A percentile compares a stretch with the other conserved stretches of the same genome.
Conservation (phyloP, 2,113 vertebrate genomes). For the Tragelaphus scriptus region DNA sequence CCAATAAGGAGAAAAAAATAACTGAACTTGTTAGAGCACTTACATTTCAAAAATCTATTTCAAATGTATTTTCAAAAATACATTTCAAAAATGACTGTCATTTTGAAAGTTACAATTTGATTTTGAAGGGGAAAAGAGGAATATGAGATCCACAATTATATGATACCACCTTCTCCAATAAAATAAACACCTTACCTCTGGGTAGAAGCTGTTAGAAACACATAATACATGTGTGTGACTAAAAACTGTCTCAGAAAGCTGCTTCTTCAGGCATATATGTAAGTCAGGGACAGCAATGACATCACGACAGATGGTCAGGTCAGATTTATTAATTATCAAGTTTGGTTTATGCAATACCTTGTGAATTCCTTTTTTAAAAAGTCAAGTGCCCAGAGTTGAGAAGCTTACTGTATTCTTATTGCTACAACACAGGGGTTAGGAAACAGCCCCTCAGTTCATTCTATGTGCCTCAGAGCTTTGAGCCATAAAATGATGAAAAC, state of each 20-base stretch:
- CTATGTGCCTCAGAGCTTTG: background rate
- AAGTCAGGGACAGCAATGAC: background rate
- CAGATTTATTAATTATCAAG: background rate
- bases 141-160: background rate
- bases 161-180: background rate
- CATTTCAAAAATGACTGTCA: background rate
- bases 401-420: background rate
- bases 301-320: background rate
- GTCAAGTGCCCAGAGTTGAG: background rate
- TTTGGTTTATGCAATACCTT: background rate
- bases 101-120: background rate
- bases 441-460: background rate
- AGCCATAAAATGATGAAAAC: background rate
- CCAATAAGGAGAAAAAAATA: background rate
- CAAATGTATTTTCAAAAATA: background rate
- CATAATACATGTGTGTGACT: background rate
- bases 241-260: background rate
- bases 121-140: background rate
- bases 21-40: background rate
- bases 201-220: background rate
- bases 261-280: background rate
- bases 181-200: conserved; percentile 5
- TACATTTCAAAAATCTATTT: background rate
- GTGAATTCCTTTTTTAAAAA: background rate
- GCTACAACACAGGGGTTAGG: background rate